These are phyloP conservation scores for Brachionus koreanus DNA, from an alignment of 1,140 invertebrate species.

Conservation along the genomic window DNA sequence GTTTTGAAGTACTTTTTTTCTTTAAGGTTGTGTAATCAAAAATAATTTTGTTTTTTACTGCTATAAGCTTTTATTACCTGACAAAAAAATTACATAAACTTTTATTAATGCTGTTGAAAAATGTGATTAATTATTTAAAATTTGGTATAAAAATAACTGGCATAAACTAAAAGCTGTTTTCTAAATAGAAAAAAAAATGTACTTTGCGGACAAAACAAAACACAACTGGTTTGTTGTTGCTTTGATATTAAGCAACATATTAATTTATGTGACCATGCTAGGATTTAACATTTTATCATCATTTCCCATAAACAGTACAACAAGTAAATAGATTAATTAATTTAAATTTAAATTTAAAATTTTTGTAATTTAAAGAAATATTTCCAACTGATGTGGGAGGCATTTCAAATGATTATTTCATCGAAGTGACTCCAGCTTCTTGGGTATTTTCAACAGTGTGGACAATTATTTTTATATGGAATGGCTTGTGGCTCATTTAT, in stretches of 20 bases:
- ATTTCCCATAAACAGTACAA: not conserved
- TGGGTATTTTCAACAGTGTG: conserved; percentile 53
- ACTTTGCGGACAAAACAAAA: conserved; percentile 16
- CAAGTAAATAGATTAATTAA: not conserved
- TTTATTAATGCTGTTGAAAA: too few species aligned
- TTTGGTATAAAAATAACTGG: too few species aligned
- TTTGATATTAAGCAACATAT: conserved; percentile 11
- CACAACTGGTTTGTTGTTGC: conserved; percentile 34
- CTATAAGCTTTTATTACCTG: too few species aligned
- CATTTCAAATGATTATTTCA: conserved; percentile 48
- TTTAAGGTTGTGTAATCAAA: too few species aligned
- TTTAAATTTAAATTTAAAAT: not conserved
- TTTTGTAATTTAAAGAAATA: conserved; percentile 47
- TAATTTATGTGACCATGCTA: conserved; percentile 35
- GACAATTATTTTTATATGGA: conserved; percentile 53
- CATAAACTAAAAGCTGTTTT: too few species aligned
- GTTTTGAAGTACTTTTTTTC: too few species aligned
- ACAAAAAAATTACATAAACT: too few species aligned
- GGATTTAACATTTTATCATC: conserved; percentile 11
- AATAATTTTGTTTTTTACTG: too few species aligned
- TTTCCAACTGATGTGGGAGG: conserved; percentile 49
- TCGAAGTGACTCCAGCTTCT: conserved; percentile 52
- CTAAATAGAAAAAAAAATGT: not conserved
- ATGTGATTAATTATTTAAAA: too few species aligned
- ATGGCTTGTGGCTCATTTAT: conserved; percentile 51